A percentile compares a stretch with the other conserved stretches of the same genome.
Conservation (phyloP, 2,888 invertebrate species). For the Octodonta nipae region DNA sequence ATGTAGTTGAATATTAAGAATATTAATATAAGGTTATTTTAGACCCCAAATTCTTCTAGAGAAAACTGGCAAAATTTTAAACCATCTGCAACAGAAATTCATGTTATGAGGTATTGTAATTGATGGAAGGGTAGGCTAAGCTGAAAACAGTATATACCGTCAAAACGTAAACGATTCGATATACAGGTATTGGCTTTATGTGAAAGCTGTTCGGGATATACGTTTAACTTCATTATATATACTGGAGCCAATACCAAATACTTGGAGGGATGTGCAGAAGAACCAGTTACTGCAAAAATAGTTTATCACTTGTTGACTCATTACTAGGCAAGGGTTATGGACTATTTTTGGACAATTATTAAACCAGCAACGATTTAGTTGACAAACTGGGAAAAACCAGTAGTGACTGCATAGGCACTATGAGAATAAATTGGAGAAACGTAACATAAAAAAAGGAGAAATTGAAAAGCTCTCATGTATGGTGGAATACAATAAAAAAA, state of each 20-base stretch:
- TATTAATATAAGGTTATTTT: too few species aligned
- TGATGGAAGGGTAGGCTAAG: constrained; percentile 6
- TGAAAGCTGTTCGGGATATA: constrained; percentile 7
- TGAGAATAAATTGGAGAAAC: neutral
- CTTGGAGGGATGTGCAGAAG: neutral
- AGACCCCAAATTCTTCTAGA: too few species aligned
- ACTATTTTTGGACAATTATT: constrained; percentile 1
- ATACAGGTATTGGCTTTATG: constrained; percentile 9
- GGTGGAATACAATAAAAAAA: too few species aligned
- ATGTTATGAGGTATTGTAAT: too few species aligned
- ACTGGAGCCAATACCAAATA: constrained; percentile 2
- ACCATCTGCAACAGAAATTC: too few species aligned
- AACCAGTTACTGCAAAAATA: constrained; percentile 4
- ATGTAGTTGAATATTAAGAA: too few species aligned
- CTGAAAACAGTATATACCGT: constrained; percentile 9
- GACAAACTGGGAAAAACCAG: neutral
- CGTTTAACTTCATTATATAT: constrained; percentile 2
- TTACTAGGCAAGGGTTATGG: neutral
- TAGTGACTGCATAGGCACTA: neutral
- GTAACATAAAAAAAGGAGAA: neutral
- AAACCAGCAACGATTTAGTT: neutral
- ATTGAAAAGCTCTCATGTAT: too few species aligned
- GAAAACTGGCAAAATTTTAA: too few species aligned
- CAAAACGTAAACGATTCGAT: constrained; percentile 6
- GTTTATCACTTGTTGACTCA: constrained; percentile 2